Conservation (phyloP, 2,113 vertebrate species). For the Nestor notabilis region DNA sequence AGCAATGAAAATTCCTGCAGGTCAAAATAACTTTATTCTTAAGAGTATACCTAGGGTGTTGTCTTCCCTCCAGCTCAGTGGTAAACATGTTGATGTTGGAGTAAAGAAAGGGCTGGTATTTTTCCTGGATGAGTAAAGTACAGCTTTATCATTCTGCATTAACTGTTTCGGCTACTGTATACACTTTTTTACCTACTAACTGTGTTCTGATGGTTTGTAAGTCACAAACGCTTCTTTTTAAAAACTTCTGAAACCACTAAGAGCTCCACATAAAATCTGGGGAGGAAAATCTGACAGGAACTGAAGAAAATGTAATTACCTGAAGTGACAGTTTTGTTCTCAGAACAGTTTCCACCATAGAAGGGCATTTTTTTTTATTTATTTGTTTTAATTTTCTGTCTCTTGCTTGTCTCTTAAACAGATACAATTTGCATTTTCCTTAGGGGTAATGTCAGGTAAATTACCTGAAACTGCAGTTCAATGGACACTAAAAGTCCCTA, state of each 20-base stretch:
- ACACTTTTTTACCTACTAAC: background rate
- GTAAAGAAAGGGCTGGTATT: constrained; percentile 7
- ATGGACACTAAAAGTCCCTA: background rate
- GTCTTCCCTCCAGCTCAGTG: constrained; percentile 32
- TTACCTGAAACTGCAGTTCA: background rate
- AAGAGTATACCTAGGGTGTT: constrained; percentile 56
- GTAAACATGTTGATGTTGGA: constrained; percentile 69
- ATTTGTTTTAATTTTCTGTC: background rate
- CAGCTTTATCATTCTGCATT: constrained; percentile 12
- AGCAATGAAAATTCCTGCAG: constrained; percentile 43
- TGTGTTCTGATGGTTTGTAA: background rate
- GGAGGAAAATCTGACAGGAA: background rate
- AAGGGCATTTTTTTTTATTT: accelerated
- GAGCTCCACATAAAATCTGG: background rate
- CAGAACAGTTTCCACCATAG: background rate
- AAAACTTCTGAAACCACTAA: background rate
- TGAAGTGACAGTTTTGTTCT: background rate
- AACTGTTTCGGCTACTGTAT: constrained; percentile 7
- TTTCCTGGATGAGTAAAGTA: constrained; percentile 1
- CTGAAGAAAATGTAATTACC: background rate
- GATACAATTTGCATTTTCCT: background rate
- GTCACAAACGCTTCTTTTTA: background rate
- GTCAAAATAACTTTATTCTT: constrained; percentile 63
- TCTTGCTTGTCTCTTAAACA: background rate
- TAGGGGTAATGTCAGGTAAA: background rate